These are phyloP conservation scores for Notolepis coatsorum DNA, from an alignment of 2,797 vertebrate species.

Conservation along the genomic window DNA sequence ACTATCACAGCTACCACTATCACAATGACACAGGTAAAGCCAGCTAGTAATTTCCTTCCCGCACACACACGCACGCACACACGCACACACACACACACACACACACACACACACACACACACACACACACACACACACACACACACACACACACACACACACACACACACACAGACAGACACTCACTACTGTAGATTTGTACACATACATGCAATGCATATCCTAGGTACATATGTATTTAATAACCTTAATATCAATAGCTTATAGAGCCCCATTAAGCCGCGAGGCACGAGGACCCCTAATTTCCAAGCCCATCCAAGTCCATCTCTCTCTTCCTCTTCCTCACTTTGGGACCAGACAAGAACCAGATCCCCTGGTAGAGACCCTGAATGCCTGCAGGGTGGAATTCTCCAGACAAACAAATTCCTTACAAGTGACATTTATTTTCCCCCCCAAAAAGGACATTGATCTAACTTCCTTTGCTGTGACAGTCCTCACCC, in stretches of 20 bases:
- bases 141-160: conserved; percentile 8
- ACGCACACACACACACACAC: conserved; percentile 28
- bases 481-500: conserved; percentile 50
- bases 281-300: background rate
- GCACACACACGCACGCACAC: conserved; percentile 42
- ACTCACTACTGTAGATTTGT: background rate
- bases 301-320: background rate
- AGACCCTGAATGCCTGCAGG: conserved; percentile 74
- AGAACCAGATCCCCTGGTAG: conserved; percentile 73
- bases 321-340: background rate
- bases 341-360: conserved; percentile 58
- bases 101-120: conserved; percentile 13
- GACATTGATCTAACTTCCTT: conserved; percentile 74
- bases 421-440: conserved; percentile 64
- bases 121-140: conserved; percentile 38
- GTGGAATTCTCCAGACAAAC: conserved; percentile 65
- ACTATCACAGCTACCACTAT: no score
- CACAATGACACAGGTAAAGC: conserved; percentile 6
- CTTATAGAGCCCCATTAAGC: background rate
- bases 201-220: conserved; percentile 55
- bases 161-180: conserved; percentile 24
- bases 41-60: no score
- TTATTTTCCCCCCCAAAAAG: conserved; percentile 56
- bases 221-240: conserved; percentile 60
- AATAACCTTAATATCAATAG: conserved; percentile 46